Conservation (phyloP, 2,797 vertebrate genomes). For the Telmatherina bonti region DNA sequence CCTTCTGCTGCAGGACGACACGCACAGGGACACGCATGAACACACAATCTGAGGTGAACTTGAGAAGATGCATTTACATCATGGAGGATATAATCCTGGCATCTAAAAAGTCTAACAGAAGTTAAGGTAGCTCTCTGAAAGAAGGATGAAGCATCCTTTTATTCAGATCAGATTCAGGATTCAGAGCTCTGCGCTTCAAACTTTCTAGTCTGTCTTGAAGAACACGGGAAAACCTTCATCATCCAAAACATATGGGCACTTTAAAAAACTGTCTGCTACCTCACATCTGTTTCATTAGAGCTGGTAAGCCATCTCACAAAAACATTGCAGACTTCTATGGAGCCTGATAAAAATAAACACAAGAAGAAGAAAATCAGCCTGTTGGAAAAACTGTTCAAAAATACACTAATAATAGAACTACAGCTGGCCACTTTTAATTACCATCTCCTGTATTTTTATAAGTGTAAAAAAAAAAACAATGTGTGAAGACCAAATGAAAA, state of each 20-base stretch:
- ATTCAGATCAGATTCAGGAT: neutral
- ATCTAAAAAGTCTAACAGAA: too few species aligned
- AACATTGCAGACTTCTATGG: neutral
- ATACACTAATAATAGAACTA: conserved; percentile 20
- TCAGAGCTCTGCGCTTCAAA: neutral
- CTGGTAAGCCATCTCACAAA: neutral
- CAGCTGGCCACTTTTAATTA: conserved; percentile 29
- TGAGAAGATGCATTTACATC: too few species aligned
- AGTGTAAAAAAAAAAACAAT: conserved; percentile 7
- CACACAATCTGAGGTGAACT: conserved; percentile 5
- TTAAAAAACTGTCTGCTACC: neutral
- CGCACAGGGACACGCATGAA: conserved; percentile 11
- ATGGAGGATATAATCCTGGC: too few species aligned
- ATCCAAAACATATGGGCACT: neutral
- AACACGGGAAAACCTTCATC: neutral
- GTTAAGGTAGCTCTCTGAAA: too few species aligned
- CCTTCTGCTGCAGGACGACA: conserved; percentile 81
- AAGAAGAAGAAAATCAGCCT: conserved; percentile 15
- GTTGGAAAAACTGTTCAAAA: conserved; percentile 27
- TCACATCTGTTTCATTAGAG: neutral
- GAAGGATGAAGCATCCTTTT: too few species aligned
- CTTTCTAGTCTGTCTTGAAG: neutral
- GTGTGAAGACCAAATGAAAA: conserved; percentile 51
- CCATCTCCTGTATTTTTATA: conserved; percentile 19
- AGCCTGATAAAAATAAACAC: neutral